Evolutionary conservation across 2,797 vertebrate genomes (phyloP).

Genomic region (Myripristis jacobus): DNA sequence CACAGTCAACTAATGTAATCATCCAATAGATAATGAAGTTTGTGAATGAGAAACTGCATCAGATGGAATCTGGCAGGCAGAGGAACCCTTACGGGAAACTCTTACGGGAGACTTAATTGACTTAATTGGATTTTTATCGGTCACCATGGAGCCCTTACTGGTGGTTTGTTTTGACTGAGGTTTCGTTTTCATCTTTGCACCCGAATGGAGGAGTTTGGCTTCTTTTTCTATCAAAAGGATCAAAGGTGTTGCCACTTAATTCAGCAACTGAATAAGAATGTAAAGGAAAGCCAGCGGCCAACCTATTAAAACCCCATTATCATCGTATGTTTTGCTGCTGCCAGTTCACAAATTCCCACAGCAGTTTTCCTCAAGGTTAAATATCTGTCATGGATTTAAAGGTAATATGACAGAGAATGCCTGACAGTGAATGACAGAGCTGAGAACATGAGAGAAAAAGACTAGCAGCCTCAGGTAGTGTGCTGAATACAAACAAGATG

Average conservation of each 20-base stretch:
- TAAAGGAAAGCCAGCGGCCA: too few species aligned
- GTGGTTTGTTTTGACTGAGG: background rate
- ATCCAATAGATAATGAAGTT: background rate
- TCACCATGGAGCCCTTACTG: background rate
- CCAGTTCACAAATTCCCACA: too few species aligned
- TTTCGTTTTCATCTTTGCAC: background rate
- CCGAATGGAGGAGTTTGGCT: background rate
- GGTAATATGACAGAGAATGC: constrained; percentile 13
- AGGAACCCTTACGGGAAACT: too few species aligned
- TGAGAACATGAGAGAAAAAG: background rate
- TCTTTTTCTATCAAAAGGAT: background rate
- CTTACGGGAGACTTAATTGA: background rate
- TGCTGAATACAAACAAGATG: constrained; percentile 34
- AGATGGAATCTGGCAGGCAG: background rate
- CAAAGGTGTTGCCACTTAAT: too few species aligned
- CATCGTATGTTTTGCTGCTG: too few species aligned
- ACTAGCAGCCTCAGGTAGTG: constrained; percentile 16
- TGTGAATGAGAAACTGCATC: background rate
- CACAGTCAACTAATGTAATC: background rate
- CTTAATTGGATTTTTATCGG: background rate
- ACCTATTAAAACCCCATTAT: too few species aligned
- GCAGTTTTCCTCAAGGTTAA: too few species aligned
- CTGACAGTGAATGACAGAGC: constrained; percentile 5
- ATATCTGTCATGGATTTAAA: background rate
- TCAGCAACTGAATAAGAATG: too few species aligned